Conservation (phyloP, 2,797 vertebrate species). For the Helicolenus hilgendorfi region DNA sequence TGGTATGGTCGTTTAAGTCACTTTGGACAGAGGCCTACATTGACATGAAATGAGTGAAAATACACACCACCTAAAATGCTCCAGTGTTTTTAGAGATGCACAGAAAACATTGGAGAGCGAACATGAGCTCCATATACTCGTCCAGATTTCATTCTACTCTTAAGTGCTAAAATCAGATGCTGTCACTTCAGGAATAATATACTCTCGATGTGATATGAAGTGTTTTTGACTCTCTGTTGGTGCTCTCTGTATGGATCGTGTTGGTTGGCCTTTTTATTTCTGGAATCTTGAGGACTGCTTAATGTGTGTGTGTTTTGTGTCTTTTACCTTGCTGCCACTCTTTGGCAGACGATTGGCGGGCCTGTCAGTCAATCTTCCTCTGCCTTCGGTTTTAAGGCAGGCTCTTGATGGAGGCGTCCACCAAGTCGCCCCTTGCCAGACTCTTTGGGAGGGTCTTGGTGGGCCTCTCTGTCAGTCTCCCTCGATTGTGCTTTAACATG, state of each 20-base stretch:
- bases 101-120: conserved; percentile 33
- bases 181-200: conserved; percentile 88
- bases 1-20: conserved; percentile 41
- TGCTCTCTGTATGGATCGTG: conserved; percentile 88
- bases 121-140: conserved; percentile 24
- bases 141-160: conserved; percentile 64
- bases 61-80: conserved; percentile 21
- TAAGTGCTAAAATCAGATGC: conserved; percentile 88
- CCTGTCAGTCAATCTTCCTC: conserved; percentile 57
- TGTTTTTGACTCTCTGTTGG: conserved; percentile 83
- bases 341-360: conserved; percentile 55
- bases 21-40: background rate
- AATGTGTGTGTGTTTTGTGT: conserved; percentile 81
- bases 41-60: conserved; percentile 9
- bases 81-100: conserved; percentile 17
- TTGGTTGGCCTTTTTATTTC: conserved; percentile 87
- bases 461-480: conserved; percentile 78
- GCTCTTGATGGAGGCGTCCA: conserved; percentile 47
- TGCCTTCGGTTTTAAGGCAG: conserved; percentile 62
- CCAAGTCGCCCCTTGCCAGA: conserved; percentile 39
- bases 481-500: conserved; percentile 91
- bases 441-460: conserved; percentile 41
- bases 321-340: conserved; percentile 64
- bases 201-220: conserved; percentile 88
- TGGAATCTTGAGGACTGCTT: conserved; percentile 88